phyloP scores from a whole-genome alignment of 1,140 invertebrate genomes.

The Pseudachorutes palmiensis region DNA sequence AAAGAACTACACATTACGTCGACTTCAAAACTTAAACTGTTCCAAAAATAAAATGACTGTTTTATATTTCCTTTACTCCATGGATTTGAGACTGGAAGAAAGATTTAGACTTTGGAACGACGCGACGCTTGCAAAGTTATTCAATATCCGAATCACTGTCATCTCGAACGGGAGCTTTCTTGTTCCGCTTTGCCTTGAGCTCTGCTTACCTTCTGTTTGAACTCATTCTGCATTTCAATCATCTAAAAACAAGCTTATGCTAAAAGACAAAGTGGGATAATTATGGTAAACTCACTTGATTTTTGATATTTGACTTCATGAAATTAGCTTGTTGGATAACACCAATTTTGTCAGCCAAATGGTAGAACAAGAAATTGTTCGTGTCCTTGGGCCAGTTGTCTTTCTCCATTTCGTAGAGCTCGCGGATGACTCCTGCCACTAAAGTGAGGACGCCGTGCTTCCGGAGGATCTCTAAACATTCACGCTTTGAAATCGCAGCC shows the following conservation, averaged over 20 bases:
- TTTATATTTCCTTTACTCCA: too few species aligned
- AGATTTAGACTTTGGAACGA: background rate
- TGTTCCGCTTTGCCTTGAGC: background rate
- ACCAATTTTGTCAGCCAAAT: background rate
- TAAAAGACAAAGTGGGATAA: too few species aligned
- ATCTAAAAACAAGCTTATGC: background rate
- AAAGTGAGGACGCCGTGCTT: background rate
- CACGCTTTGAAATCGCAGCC: background rate
- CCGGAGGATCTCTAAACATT: background rate
- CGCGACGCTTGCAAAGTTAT: background rate
- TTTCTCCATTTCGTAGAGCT: background rate
- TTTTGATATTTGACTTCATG: background rate
- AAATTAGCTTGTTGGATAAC: background rate
- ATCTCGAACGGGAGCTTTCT: background rate
- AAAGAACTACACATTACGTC: too few species aligned
- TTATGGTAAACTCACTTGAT: background rate
- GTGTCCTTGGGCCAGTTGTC: background rate
- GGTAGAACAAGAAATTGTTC: background rate
- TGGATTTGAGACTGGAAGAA: too few species aligned
- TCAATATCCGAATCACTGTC: background rate
- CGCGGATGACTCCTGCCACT: background rate
- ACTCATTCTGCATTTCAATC: background rate
- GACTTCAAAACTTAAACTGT: too few species aligned
- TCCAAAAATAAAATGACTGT: too few species aligned
- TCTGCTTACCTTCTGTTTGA: background rate